Conservation (phyloP, 2,888 invertebrate genomes). For the Malthinus seriepunctatus region DNA sequence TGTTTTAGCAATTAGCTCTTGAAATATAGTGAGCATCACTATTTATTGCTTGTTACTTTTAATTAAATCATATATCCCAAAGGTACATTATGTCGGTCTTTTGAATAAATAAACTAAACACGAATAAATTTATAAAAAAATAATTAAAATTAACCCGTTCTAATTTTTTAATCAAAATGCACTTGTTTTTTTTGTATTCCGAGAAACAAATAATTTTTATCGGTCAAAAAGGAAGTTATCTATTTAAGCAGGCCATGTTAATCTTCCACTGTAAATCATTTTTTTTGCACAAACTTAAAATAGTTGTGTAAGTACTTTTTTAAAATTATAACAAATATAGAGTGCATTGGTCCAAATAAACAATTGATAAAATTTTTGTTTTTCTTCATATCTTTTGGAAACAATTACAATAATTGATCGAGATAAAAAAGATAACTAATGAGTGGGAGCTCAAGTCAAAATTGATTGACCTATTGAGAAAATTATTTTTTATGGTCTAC, state of each 20-base stretch:
- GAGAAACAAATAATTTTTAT: slow-evolving; percentile 50
- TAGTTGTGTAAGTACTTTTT: slow-evolving; percentile 14
- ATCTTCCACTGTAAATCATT: slow-evolving; percentile 32
- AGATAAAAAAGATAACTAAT: too few relatives aligned
- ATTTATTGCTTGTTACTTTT: slow-evolving; percentile 1
- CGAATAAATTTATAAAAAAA: too few relatives aligned
- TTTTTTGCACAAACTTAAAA: slow-evolving; percentile 28
- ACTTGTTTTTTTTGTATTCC: slow-evolving; percentile 34
- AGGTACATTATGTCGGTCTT: neutral
- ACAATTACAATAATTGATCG: too few relatives aligned
- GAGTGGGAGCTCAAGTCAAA: too few relatives aligned
- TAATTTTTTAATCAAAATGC: slow-evolving; percentile 9
- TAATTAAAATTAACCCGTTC: too few relatives aligned
- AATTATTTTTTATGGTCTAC: too few relatives aligned
- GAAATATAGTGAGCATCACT: neutral
- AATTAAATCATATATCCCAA: neutral
- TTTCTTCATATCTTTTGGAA: too few relatives aligned
- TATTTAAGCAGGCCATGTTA: slow-evolving; percentile 28
- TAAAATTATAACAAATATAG: neutral
- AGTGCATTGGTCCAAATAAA: too few relatives aligned
- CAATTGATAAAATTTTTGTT: too few relatives aligned
- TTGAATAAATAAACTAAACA: neutral
- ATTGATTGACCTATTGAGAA: too few relatives aligned
- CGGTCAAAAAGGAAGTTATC: slow-evolving; percentile 48
- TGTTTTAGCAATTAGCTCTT: neutral